phyloP scores from a whole-genome alignment of 2,888 invertebrate genomes.

The Melangyna quadrimaculata region DNA sequence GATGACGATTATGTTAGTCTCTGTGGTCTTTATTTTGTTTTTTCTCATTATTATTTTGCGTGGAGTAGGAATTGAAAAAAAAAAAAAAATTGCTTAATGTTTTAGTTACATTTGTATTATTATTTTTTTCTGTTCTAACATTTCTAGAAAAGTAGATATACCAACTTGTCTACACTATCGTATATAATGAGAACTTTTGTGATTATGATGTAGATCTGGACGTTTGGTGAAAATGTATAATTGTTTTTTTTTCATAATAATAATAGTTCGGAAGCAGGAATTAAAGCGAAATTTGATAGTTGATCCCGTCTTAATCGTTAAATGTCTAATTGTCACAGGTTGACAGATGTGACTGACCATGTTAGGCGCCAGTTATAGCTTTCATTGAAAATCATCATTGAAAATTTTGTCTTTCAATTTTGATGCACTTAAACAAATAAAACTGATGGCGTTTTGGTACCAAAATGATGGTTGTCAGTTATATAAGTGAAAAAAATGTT shows the following conservation, averaged over 20 bases:
- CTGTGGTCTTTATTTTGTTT: neutral
- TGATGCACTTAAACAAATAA: too few species aligned
- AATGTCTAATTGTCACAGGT: too few species aligned
- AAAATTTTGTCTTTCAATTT: too few species aligned
- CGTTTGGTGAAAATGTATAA: neutral
- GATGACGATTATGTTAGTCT: constrained; percentile 51
- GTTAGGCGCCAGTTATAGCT: too few species aligned
- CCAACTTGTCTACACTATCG: neutral
- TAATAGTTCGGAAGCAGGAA: neutral
- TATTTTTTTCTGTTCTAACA: too few species aligned
- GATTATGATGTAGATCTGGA: neutral
- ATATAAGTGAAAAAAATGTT: too few species aligned
- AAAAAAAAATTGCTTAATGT: neutral
- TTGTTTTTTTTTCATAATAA: neutral
- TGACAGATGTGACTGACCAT: too few species aligned
- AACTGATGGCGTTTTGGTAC: too few species aligned
- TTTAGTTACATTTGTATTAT: neutral
- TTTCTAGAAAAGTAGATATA: neutral
- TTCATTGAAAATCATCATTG: too few species aligned
- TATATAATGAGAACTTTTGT: neutral
- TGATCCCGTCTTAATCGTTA: too few species aligned
- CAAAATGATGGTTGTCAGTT: too few species aligned
- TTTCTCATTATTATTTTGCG: constrained; percentile 1
- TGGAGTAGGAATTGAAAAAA: neutral
- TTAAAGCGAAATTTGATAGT: too few species aligned